Percentiles rank a stretch among this genome's conserved stretches.
phyloP scores from a whole-genome alignment of 2,797 vertebrate species.

The Anolis apletophallus region DNA sequence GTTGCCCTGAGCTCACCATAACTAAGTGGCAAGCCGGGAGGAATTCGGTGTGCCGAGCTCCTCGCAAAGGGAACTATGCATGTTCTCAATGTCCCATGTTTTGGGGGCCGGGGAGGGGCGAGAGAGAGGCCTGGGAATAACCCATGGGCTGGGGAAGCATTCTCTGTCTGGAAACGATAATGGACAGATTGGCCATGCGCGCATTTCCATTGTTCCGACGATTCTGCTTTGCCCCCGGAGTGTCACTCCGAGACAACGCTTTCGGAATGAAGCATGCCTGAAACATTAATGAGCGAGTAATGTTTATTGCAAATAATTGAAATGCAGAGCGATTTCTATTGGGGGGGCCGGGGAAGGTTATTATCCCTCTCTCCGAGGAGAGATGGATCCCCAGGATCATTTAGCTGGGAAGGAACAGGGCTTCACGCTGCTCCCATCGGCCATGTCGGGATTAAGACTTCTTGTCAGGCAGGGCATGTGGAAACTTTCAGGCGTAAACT shows the following conservation, averaged over 20 bases:
- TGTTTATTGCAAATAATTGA: conserved; percentile 34
- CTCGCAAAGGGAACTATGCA: not conserved
- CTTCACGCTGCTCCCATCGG: conserved; percentile 50
- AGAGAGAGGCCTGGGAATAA: not conserved
- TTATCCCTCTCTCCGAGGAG: not conserved
- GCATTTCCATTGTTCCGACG: not conserved
- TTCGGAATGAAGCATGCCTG: not conserved
- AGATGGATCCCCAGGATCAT: not conserved
- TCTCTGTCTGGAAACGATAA: conserved; percentile 5
- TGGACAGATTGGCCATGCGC: not conserved
- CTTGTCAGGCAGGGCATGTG: conserved; percentile 56
- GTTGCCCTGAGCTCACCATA: not conserved
- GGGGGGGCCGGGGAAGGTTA: not conserved
- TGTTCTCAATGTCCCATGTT: not conserved
- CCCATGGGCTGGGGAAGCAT: not conserved
- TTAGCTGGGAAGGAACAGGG: conserved; percentile 32
- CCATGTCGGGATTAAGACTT: conserved; percentile 52
- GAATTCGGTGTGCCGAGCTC: not conserved
- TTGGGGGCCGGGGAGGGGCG: not conserved
- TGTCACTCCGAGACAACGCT: conserved; percentile 1
- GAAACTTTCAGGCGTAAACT: conserved; percentile 52
- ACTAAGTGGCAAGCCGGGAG: not conserved
- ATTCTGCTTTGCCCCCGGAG: not conserved
- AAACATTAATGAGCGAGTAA: conserved; percentile 24
- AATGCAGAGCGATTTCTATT: not conserved